Evolutionary conservation across 2,113 vertebrate species (phyloP).

Genomic region (Nycticryphes semicollaris): DNA sequence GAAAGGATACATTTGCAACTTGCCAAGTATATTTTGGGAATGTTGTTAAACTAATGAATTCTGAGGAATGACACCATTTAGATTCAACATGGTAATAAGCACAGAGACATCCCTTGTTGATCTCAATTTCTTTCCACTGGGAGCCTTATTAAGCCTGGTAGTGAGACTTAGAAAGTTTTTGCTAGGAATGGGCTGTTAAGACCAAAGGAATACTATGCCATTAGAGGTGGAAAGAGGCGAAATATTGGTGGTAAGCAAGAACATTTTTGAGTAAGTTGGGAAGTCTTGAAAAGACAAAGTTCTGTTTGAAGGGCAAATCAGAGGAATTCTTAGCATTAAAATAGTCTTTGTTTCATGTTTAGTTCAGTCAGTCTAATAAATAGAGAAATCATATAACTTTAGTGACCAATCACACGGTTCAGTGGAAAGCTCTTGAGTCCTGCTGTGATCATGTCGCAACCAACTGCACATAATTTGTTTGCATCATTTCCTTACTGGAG

Average conservation of each 20-base stretch:
- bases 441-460: not conserved
- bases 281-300: conserved; percentile 15
- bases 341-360: conserved; percentile 1
- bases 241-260: conserved; percentile 21
- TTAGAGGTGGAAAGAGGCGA: conserved; percentile 30
- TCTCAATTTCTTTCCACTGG: conserved; percentile 58
- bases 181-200: conserved; percentile 39
- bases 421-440: not conserved
- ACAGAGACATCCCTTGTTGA: conserved; percentile 57
- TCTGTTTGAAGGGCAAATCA: conserved; percentile 24
- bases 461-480: not conserved
- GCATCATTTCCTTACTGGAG: not conserved
- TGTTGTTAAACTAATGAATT: conserved; percentile 68
- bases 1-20: conserved; percentile 34
- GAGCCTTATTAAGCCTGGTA: conserved; percentile 60
- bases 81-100: conserved; percentile 58
- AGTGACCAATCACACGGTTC: not conserved
- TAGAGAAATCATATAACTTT: not conserved
- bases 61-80: conserved; percentile 56
- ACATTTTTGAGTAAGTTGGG: not conserved
- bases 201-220: conserved; percentile 4
- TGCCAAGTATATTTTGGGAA: conserved; percentile 56
- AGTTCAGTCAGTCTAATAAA: conserved; percentile 1
- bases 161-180: conserved; percentile 49
- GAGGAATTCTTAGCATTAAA: not conserved